These are phyloP conservation scores for Dusona sp. DNA, from an alignment of 2,888 invertebrate species.

Conservation along the genomic window DNA sequence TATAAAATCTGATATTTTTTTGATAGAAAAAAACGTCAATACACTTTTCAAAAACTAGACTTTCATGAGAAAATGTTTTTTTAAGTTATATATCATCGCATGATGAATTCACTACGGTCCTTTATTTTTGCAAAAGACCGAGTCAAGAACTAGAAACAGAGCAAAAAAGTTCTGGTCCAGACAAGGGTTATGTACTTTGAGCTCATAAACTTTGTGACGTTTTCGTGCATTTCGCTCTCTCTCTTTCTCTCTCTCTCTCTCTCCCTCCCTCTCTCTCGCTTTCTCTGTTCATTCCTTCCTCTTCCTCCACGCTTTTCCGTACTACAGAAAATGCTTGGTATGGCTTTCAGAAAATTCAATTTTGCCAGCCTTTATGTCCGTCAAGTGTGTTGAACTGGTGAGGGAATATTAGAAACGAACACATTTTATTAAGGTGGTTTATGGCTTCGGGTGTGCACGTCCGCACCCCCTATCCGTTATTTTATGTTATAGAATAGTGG, in stretches of 20 bases:
- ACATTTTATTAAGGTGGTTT: conserved; percentile 78
- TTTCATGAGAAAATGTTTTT: not conserved
- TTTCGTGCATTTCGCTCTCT: not conserved
- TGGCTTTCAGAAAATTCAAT: conserved; percentile 78
- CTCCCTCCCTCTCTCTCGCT: no score
- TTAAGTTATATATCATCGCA: not conserved
- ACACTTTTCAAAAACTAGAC: no score
- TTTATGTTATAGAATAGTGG: conserved; percentile 2
- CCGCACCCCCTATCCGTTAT: conserved; percentile 1
- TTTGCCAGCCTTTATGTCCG: conserved; percentile 77
- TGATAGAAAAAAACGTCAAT: no score
- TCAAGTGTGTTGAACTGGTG: conserved; percentile 66
- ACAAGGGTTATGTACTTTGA: not conserved
- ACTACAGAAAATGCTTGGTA: conserved; percentile 12
- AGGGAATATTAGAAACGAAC: conserved; percentile 79
- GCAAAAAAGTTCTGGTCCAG: not conserved
- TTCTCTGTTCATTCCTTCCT: not conserved
- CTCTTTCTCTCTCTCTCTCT: not conserved
- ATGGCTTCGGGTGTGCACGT: conserved; percentile 71
- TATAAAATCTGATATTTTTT: no score
- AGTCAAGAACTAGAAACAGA: not conserved
- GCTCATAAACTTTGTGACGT: not conserved
- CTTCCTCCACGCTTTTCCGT: not conserved
- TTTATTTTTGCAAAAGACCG: not conserved
- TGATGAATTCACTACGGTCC: not conserved